Percentiles rank a stretch among this genome's conserved stretches.
phyloP scores from a whole-genome alignment of 2,888 invertebrate genomes.

The Ashinkailepas kermadecensis region DNA sequence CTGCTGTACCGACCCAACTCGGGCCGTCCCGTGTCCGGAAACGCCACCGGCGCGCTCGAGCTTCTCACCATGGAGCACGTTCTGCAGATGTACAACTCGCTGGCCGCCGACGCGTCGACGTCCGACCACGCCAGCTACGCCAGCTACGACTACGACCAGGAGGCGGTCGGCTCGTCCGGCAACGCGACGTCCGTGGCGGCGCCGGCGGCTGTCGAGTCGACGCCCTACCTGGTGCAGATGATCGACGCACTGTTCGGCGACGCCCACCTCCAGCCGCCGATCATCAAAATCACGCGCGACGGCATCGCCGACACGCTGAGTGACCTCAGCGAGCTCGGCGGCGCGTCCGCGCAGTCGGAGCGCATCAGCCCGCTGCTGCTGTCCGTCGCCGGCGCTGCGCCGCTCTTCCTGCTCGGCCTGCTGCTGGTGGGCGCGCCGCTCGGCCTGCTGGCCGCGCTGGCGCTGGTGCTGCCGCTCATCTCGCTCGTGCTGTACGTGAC shows the following conservation, averaged over 20 bases:
- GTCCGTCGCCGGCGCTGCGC: background rate
- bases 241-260: slow-evolving; percentile 12
- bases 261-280: background rate
- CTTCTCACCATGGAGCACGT: background rate
- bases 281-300: background rate
- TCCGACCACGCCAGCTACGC: background rate
- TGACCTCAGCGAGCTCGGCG: background rate
- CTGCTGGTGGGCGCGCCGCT: slow-evolving; percentile 18
- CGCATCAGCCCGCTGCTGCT: background rate
- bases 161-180: background rate
- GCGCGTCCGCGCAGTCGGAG: background rate
- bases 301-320: background rate
- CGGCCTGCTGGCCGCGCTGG: background rate
- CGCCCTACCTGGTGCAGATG: background rate
- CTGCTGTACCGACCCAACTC: background rate
- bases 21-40: background rate
- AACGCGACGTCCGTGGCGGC: background rate
- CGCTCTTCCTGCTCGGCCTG: slow-evolving; percentile 7
- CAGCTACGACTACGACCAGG: background rate
- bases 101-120: background rate
- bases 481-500: background rate
- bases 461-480: background rate
- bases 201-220: background rate
- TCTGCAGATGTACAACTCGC: background rate
- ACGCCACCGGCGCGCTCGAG: background rate